These are phyloP conservation scores for Microchirus variegatus DNA, from an alignment of 2,797 vertebrate genomes.

Conservation along the genomic window DNA sequence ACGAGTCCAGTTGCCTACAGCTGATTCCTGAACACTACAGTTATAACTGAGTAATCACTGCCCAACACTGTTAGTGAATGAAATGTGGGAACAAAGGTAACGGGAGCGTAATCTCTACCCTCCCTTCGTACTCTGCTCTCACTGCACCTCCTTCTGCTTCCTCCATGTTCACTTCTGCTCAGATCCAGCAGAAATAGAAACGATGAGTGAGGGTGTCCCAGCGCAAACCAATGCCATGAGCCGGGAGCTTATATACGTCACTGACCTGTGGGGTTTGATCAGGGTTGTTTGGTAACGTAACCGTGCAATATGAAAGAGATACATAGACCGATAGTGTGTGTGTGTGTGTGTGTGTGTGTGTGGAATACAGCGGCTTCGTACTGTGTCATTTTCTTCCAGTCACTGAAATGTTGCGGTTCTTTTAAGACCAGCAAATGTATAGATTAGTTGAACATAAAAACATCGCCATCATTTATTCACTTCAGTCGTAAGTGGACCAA, in stretches of 20 bases:
- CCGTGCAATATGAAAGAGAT: constrained; percentile 9
- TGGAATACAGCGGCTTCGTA: too few relatives aligned
- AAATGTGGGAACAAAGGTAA: constrained; percentile 1
- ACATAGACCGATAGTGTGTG: too few relatives aligned
- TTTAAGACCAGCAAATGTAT: constrained; percentile 1
- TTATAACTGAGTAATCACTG: too few relatives aligned
- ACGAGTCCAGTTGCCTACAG: too few relatives aligned
- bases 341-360: too few relatives aligned
- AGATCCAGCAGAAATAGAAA: not conserved
- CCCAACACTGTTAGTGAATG: not conserved
- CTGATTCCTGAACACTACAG: too few relatives aligned
- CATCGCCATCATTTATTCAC: not conserved
- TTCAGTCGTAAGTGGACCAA: not conserved
- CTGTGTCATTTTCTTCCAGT: constrained; percentile 1
- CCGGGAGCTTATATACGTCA: not conserved
- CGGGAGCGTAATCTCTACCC: not conserved
- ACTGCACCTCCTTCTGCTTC: not conserved
- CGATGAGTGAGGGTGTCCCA: too few relatives aligned
- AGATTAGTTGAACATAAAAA: not conserved
- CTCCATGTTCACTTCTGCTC: not conserved
- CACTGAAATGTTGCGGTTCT: not conserved
- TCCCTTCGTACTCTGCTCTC: not conserved
- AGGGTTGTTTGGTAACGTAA: constrained; percentile 1
- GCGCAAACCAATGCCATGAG: not conserved
- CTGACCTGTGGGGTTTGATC: not conserved